phyloP scores from a whole-genome alignment of 2,797 vertebrate genomes.

The Tamandua tetradactyla region DNA sequence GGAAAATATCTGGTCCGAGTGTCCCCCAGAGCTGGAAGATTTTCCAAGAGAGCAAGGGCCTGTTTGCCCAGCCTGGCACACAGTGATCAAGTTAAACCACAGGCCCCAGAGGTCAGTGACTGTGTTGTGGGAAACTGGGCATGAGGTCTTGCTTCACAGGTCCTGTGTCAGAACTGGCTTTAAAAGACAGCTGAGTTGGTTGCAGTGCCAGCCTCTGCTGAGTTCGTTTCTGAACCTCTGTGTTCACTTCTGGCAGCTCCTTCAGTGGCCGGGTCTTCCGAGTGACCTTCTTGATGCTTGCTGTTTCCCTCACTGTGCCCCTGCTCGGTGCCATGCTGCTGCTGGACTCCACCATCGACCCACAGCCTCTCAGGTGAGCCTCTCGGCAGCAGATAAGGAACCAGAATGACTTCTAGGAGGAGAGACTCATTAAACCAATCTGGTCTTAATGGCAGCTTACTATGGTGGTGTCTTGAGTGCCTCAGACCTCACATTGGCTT shows the following conservation, averaged over 20 bases:
- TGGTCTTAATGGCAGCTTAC: constrained; percentile 11
- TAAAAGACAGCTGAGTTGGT: background rate
- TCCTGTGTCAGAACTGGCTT: background rate
- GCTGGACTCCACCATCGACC: constrained; percentile 94
- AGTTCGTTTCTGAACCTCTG: too few species aligned
- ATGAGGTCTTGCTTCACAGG: background rate
- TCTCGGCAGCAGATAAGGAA: background rate
- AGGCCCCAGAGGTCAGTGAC: background rate
- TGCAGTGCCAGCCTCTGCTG: background rate
- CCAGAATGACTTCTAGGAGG: background rate
- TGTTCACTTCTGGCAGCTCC: constrained; percentile 85
- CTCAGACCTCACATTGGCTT: background rate
- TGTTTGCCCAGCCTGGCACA: background rate
- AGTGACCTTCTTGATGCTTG: constrained; percentile 91
- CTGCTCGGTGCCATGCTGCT: constrained; percentile 90
- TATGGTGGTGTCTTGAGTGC: background rate
- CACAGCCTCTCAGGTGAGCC: constrained; percentile 91
- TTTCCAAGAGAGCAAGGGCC: background rate
- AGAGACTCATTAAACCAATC: background rate
- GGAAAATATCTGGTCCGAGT: background rate
- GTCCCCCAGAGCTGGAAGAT: background rate
- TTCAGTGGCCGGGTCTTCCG: constrained; percentile 96
- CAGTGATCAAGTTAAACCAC: background rate
- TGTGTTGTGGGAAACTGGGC: background rate
- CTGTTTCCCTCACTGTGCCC: constrained; percentile 88